These are phyloP conservation scores for Drosophila littoralis DNA, from an alignment of 1,140 invertebrate species.

Conservation along the genomic window DNA sequence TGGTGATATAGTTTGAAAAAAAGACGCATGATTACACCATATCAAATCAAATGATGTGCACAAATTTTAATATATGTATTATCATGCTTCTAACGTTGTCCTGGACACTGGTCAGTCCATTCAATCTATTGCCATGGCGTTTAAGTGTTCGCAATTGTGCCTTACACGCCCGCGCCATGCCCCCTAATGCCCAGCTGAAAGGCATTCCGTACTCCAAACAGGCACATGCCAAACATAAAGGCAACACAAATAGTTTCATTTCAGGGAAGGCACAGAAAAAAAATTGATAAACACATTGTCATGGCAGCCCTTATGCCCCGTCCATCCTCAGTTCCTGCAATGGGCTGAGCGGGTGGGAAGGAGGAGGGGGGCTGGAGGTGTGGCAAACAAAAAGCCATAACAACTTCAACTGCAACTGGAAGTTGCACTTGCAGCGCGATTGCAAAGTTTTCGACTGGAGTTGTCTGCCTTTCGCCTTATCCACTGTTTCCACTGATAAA, in stretches of 20 bases:
- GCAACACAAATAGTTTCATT: slow-evolving; percentile 38
- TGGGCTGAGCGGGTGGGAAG: neutral
- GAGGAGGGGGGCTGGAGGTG: slow-evolving; percentile 31
- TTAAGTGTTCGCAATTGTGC: slow-evolving; percentile 47
- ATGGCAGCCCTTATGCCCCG: slow-evolving; percentile 32
- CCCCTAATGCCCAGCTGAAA: neutral
- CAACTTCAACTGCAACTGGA: slow-evolving; percentile 41
- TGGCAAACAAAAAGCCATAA: slow-evolving; percentile 74
- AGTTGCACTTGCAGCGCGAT: slow-evolving; percentile 15
- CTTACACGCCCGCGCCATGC: neutral
- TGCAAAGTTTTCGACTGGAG: slow-evolving; percentile 2
- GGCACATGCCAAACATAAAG: slow-evolving; percentile 16
- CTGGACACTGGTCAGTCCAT: slow-evolving; percentile 64
- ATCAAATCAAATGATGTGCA: slow-evolving; percentile 67
- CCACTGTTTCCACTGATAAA: neutral
- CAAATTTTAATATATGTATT: slow-evolving; percentile 66
- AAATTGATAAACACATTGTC: slow-evolving; percentile 53
- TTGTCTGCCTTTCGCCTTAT: neutral
- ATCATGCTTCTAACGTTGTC: slow-evolving; percentile 43
- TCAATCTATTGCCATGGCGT: slow-evolving; percentile 58
- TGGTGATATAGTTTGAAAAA: slow-evolving; percentile 27
- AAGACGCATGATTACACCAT: slow-evolving; percentile 35
- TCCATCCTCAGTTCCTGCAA: neutral
- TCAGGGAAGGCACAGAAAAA: neutral
- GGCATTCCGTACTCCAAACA: slow-evolving; percentile 13